Percentiles rank a stretch among this genome's conserved stretches.
Evolutionary conservation across 2,797 vertebrate genomes (phyloP).

Genomic region (Sebastes itinus): DNA sequence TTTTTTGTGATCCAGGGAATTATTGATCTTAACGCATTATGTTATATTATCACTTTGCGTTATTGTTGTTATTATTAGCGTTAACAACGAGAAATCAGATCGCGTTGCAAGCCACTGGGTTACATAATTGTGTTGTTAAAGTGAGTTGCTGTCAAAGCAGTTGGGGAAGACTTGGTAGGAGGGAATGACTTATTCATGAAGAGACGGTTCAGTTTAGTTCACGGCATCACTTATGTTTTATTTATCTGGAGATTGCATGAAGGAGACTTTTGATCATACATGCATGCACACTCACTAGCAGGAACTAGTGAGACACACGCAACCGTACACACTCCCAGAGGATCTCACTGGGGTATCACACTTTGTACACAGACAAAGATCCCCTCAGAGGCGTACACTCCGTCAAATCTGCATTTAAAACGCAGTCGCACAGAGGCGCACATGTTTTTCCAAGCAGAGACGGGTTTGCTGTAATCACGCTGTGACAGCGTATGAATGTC

Average conservation of each 20-base stretch:
- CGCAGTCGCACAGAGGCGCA: constrained; percentile 17
- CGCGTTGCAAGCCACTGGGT: constrained; percentile 27
- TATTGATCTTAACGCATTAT: constrained; percentile 26
- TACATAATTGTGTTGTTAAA: constrained; percentile 51
- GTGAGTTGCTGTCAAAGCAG: constrained; percentile 43
- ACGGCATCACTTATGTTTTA: constrained; percentile 70
- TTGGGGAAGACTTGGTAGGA: constrained; percentile 40
- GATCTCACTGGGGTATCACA: constrained; percentile 39
- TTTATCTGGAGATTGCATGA: constrained; percentile 71
- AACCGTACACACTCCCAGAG: background rate
- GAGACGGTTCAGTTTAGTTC: constrained; percentile 70
- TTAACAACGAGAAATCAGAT: constrained; percentile 29
- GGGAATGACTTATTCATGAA: constrained; percentile 75
- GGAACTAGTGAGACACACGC: constrained; percentile 12
- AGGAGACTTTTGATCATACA: constrained; percentile 77
- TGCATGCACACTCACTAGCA: constrained; percentile 41
- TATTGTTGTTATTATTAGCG: constrained; percentile 10
- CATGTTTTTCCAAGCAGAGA: constrained; percentile 36
- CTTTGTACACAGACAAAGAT: constrained; percentile 59
- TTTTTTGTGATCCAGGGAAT: constrained; percentile 18
- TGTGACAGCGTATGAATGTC: constrained; percentile 28
- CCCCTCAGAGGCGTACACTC: constrained; percentile 42
- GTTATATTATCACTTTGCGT: background rate
- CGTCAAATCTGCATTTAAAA: constrained; percentile 62
- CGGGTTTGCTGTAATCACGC: constrained; percentile 37